These are phyloP conservation scores for Bombylius major DNA, from an alignment of 2,888 invertebrate genomes.

Conservation along the genomic window DNA sequence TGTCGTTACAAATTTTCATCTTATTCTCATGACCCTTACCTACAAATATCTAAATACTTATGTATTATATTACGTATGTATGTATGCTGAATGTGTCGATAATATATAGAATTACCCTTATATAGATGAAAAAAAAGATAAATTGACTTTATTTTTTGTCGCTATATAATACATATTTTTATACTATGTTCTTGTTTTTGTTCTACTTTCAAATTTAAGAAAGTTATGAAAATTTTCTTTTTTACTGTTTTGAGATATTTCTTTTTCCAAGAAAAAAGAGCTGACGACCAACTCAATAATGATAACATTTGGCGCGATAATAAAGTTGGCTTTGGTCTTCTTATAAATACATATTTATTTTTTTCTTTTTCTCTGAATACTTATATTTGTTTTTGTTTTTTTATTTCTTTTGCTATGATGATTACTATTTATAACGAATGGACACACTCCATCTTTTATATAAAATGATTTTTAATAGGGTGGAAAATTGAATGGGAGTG, in stretches of 20 bases:
- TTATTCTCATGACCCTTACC: neutral
- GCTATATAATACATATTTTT: no score
- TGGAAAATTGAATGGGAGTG: slow-evolving; percentile 24
- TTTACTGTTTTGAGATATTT: no score
- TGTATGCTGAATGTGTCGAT: no score
- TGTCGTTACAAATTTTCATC: slow-evolving; percentile 12
- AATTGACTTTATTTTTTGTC: no score
- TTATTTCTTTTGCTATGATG: neutral
- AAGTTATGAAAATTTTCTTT: no score
- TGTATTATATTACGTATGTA: no score
- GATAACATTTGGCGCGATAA: neutral
- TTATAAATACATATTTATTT: slow-evolving; percentile 1
- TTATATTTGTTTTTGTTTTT: no score
- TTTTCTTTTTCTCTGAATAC: neutral
- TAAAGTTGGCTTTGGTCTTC: slow-evolving; percentile 3
- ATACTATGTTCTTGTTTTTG: no score
- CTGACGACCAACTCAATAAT: neutral
- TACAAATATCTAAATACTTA: no score
- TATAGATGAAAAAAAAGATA: no score
- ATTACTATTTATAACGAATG: neutral
- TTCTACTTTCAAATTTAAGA: no score
- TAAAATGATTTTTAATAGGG: slow-evolving; percentile 19
- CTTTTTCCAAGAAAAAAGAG: neutral
- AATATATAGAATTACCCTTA: no score
- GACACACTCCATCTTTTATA: slow-evolving; percentile 11